These are phyloP conservation scores for Scatophagus argus DNA, from an alignment of 2,113 vertebrate species.

Conservation along the genomic window DNA sequence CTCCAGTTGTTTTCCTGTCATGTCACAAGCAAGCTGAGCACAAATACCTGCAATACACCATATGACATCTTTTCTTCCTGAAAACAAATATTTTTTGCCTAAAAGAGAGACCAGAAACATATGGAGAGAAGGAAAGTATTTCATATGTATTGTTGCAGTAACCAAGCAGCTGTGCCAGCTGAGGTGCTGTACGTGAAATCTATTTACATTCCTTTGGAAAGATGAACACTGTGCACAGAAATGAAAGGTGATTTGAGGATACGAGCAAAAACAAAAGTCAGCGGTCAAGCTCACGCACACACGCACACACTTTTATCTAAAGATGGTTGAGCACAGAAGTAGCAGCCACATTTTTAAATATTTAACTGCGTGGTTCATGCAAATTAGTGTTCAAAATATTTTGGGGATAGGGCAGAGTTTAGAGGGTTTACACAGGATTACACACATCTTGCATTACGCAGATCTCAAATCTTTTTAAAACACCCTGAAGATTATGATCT, in stretches of 20 bases:
- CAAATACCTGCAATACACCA: too few relatives aligned
- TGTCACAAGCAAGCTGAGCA: too few relatives aligned
- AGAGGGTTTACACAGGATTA: slow-evolving; percentile 10
- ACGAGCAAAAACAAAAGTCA: slow-evolving; percentile 12
- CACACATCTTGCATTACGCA: slow-evolving; percentile 26
- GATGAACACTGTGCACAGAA: neutral
- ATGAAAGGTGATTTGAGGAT: slow-evolving; percentile 4
- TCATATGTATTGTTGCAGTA: neutral
- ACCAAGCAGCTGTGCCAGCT: neutral
- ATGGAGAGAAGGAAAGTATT: neutral
- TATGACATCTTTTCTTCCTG: too few relatives aligned
- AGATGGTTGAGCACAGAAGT: slow-evolving; percentile 6
- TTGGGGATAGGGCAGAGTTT: slow-evolving; percentile 25
- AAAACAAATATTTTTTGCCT: too few relatives aligned
- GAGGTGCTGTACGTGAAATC: neutral
- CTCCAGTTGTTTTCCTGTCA: too few relatives aligned
- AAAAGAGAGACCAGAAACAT: neutral
- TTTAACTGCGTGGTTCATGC: slow-evolving; percentile 21
- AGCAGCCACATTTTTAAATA: slow-evolving; percentile 11
- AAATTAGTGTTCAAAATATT: slow-evolving; percentile 32
- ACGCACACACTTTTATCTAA: neutral
- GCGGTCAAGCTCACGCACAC: neutral
- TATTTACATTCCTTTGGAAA: neutral
- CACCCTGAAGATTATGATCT: neutral
- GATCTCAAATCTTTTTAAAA: slow-evolving; percentile 48